Base-by-base conservation (phyloP, 2,888 invertebrate species). In the Myopa tessellatipennis region DNA sequence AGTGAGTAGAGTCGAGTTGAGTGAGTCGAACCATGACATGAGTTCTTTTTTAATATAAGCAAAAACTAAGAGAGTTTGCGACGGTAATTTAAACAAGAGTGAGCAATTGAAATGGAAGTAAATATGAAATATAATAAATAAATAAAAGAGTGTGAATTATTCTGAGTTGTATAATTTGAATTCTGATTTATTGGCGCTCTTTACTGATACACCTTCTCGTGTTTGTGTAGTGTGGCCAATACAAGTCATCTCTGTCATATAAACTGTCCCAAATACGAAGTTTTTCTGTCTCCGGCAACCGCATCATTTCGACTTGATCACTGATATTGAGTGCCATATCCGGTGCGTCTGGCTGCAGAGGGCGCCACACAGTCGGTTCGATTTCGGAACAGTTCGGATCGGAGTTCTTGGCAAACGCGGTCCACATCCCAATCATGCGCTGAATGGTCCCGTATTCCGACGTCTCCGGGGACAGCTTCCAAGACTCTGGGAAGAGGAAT, bases 391-490 rank as follows among this genome's bases (percentile, higher is more conserved):
- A 84, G 79, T 88, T 88, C 6, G 89, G 89, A 83, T 88, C 82
- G 16, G 86, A 84, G 6, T 82, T 84, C 34, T 69, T 74, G 12
- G 88, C 89, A 77, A 89, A 89, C 14, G 83, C 82, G 10, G 86
- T 85, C 79, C 87, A 80, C 70, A 88, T 87, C 52, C 83, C 87
- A 77, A 88, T 83, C 88, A 89, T 86, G 18, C 87, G 84, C 73
- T 86, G 82, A 14, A 89, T 87, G 16, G 86, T 89, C 77, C 82
- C 82, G 76, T 85, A 88, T 78, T 89, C 89, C 3, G 80, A 80
- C 0, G 85, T 84, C 58, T 86, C 83, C 16, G 81, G 83, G 34
- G 84, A 78, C 79, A 87, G 77, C 78, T 84, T 85, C 79, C 85
- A 84, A 5, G 88, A 83, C 52, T 86, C 85, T 65, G 81, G 82